Percentiles rank a stretch among this genome's conserved stretches.
Evolutionary conservation across 2,888 invertebrate genomes (phyloP).

Genomic region (Caenorhabditis sp.): DNA sequence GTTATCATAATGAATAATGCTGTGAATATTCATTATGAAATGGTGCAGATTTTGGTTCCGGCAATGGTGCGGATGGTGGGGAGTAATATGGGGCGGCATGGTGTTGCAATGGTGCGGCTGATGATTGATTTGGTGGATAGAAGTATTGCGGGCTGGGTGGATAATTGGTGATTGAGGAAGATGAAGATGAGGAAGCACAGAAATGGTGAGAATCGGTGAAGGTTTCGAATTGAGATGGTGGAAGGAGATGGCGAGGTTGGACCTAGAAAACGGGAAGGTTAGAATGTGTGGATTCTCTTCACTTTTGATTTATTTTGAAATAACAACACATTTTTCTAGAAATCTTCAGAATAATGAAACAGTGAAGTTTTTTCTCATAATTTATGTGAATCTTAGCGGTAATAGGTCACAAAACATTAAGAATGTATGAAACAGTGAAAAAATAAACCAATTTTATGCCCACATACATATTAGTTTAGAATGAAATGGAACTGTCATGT

Average conservation of each 20-base stretch:
- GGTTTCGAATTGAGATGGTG: slow-evolving; percentile 35
- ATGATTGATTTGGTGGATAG: background rate
- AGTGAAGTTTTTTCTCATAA: no score
- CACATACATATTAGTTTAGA: no score
- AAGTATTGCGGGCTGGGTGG: background rate
- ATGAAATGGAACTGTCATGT: no score
- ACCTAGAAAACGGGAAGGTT: slow-evolving; percentile 38
- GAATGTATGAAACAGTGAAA: no score
- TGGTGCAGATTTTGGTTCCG: background rate
- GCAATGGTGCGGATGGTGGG: slow-evolving; percentile 2
- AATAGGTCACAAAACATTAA: no score
- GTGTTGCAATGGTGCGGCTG: background rate
- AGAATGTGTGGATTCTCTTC: background rate
- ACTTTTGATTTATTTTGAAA: background rate
- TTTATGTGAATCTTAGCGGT: no score
- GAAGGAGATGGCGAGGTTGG: slow-evolving; percentile 46
- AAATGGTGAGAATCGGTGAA: background rate
- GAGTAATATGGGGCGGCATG: background rate
- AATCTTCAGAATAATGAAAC: no score
- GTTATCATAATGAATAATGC: background rate
- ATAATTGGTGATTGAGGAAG: background rate
- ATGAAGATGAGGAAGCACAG: slow-evolving; percentile 14
- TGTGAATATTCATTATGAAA: background rate
- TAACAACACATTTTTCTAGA: no score
- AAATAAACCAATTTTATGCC: no score